Evolutionary conservation across 1,140 invertebrate genomes (phyloP), one percentile per base, ranked within the genome.

Genomic region (Drosophila bocki): DNA sequence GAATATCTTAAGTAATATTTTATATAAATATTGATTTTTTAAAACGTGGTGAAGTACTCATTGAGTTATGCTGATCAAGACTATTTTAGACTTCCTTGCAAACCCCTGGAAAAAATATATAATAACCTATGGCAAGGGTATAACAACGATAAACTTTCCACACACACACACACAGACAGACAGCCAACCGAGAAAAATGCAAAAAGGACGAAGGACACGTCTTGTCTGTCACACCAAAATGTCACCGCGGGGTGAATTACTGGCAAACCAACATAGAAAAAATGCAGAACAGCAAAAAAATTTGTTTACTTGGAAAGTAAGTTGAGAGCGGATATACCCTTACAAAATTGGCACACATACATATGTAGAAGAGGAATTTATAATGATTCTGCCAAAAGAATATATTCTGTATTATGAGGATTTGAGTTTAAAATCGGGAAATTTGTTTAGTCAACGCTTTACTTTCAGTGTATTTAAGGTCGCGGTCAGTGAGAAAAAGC

Each of bases 151-250:
- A 91, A 91, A 91, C 88, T 91, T 85, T 74, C 75, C 78, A 57
- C 45, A 64, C 44, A 42, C 32, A 62, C 53, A 57, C 37, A 56
- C 56, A 57, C 56, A 65, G 29, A 26, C 53, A 37, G 47, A 67
- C 62, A 80, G 51, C 59, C 71, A 50, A 69, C 42, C 42, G 41
- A 59, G 42, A 81, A 69, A 63, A 56, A 72, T 72, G 68, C 67
- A 75, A 84, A 69, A 72, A 82, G 85, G 86, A 91, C 88, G 84
- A 91, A 91, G 84, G 88, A 91, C 88, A 91, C 88, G 88, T 91
- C 88, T 91, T 91, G 88, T 91, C 88, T 91, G 90, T 91, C 88
- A 91, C 81, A 80, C 79, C 76, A 79, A 91, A 91, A 91, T 91
- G 88, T 91, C 88, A 88, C 88, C 79, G 84, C 81, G 88, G 84